Base-by-base conservation (phyloP, 2,888 invertebrate species). In the Paralinhomoeus sp. region DNA sequence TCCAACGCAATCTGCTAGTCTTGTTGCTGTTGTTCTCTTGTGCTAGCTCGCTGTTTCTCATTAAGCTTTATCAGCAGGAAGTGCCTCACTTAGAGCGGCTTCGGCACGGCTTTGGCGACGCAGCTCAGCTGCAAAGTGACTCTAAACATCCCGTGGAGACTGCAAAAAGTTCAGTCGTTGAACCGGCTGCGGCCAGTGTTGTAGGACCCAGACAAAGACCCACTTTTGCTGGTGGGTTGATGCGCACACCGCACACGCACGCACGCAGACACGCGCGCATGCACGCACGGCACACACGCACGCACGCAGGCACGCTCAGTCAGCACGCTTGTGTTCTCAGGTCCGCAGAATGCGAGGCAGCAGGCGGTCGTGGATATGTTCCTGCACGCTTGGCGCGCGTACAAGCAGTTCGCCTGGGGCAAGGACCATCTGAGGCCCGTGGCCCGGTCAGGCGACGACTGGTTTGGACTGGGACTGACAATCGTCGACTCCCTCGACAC, bases 381-480 rank as follows among this genome's bases (percentile, higher is more conserved):
- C 60, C 74, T 74, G 57, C 85, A 89, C 65, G 85, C 89, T 0
- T 93, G 91, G 91, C 72, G 71, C 44, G 89, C 83, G 0, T 97
- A 97, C 64, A 82, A 78, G 61, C 73, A 76, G 47, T 80, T 76
- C 65, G 91, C 93, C 0, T 97, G 93, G 93, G 93, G 93, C 1
- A 80, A 84, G 57, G 97, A 97, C 62, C 83, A 89, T 61, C 69
- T 97, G 37, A 82, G 80, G 57, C 93, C 97, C 0, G 75, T 91
- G 31, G 76, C 82, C 0, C 78, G 76, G 54, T 72, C 74, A 49
- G 75, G 77, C 47, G 75, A 77, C 42, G 83, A 91, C 60, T 97
- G 93, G 93, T 93, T 97, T 66, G 79, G 80, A 1, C 71, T 93
- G 1, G 93, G 91, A 1, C 72, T 97, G n/a, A 87, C 87, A 1